Evolutionary conservation across 2,797 vertebrate species (phyloP).

Genomic region (Platyrinchus mystaceus): DNA sequence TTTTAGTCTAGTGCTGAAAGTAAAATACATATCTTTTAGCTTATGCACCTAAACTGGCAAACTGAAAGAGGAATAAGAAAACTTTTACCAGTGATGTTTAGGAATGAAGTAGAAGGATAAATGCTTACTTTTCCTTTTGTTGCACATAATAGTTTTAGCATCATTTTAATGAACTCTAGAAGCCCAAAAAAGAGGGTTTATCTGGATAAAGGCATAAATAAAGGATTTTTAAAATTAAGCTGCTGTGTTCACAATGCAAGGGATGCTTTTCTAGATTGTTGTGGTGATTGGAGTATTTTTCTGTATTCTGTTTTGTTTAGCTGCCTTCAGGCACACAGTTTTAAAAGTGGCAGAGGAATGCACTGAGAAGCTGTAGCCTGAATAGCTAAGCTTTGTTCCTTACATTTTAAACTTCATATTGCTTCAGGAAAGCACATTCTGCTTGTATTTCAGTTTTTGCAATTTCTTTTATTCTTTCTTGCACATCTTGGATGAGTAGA

Average conservation of each 20-base stretch:
- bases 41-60: neutral
- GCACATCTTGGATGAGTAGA: neutral
- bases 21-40: neutral
- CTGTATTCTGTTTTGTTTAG: neutral
- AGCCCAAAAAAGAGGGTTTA: neutral
- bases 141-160: neutral
- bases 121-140: neutral
- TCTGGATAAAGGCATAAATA: neutral
- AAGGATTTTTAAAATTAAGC: neutral
- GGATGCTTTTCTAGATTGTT: neutral
- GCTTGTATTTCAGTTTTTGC: neutral
- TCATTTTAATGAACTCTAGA: neutral
- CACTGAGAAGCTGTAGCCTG: neutral
- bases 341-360: neutral
- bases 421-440: neutral
- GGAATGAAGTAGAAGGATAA: neutral
- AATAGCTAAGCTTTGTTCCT: neutral
- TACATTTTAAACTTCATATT: neutral
- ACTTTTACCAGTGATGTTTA: neutral
- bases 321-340: neutral
- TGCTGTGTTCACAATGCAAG: neutral
- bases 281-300: neutral
- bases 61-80: neutral
- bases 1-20: neutral
- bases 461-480: neutral